phyloP scores from a whole-genome alignment of 2,888 invertebrate species.

The Beris chalybata region DNA sequence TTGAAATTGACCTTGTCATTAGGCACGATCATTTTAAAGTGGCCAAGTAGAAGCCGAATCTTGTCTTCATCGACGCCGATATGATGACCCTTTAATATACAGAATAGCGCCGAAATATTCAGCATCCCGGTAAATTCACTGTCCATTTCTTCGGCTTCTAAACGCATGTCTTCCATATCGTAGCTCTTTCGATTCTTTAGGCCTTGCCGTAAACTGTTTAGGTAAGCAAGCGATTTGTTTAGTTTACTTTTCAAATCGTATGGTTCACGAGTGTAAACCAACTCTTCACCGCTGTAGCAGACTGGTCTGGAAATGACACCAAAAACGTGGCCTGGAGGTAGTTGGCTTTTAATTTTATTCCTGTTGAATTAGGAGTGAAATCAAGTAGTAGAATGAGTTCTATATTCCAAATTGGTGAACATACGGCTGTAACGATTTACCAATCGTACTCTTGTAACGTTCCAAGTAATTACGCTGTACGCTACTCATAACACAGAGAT shows the following conservation, averaged over 20 bases:
- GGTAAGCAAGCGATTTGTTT: neutral
- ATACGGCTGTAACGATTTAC: constrained; percentile 14
- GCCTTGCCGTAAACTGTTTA: constrained; percentile 1
- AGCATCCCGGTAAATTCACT: constrained; percentile 4
- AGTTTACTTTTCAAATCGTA: neutral
- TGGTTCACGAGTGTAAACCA: constrained; percentile 9
- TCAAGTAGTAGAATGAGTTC: too few relatives aligned
- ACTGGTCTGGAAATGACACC: neutral
- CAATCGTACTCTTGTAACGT: constrained; percentile 8
- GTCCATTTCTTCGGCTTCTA: constrained; percentile 20
- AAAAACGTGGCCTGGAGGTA: constrained; percentile 1
- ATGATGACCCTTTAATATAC: constrained; percentile 8
- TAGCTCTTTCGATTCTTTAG: constrained; percentile 19
- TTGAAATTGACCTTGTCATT: constrained; percentile 9
- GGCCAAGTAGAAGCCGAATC: neutral
- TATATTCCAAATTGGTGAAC: neutral
- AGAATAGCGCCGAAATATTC: neutral
- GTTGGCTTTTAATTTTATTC: neutral
- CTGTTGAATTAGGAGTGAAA: neutral
- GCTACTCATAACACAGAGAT: constrained; percentile 3
- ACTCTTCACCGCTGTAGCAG: neutral
- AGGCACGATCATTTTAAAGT: constrained; percentile 5
- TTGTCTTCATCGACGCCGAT: constrained; percentile 6
- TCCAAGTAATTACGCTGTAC: constrained; percentile 8
- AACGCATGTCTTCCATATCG: constrained; percentile 20